Evolutionary conservation across 2,797 vertebrate genomes (phyloP), one percentile per base, ranked within the genome.

Genomic region (Podarcis siculus): DNA sequence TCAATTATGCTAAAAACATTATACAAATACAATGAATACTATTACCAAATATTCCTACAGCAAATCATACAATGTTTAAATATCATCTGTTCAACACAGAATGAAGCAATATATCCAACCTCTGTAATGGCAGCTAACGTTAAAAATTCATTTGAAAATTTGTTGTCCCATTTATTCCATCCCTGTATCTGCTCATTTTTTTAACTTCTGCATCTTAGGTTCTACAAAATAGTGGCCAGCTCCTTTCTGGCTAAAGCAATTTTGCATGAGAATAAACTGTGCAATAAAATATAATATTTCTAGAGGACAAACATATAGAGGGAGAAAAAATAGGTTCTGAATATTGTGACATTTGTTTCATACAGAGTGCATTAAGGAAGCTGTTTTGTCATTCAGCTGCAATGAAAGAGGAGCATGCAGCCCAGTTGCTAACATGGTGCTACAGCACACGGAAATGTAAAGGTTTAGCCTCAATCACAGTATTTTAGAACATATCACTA

Each of bases 41-140:
- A 84, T 90, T 58, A 89, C 30, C 64, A 88, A 87, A 87, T 90
- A 89, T 90, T 82, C 86, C 3, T 58, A 86, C 89, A 89, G 85
- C 37, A 88, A 86, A 67, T 67, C 17, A 32, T 83, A 81, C 69
- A 15, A 12, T 10, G 35, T 77, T 49, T 25, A 4, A 4, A 73
- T 82, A 61, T 8, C 35, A 82, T 75, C 89, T 75, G 64, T 13
- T 2, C 2, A 72, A 79, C 55, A 19, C 67, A 61, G 15, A 78
- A 72, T 30, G 30, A 83, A 89, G 12, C 73, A 86, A 55, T 76
- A 90, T 39, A 82, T 2, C 21, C 83, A 10, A 85, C 13, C 55
- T 25, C 6, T 85, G 61, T 86, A 39, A 81, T 0, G 1, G 79
- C 35, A 71, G 9, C 1, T 69, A 88, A 37, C 21, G 77, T 45